These are phyloP conservation scores for Kryptopterus vitreolus DNA, from an alignment of 2,797 vertebrate genomes.

Conservation along the genomic window DNA sequence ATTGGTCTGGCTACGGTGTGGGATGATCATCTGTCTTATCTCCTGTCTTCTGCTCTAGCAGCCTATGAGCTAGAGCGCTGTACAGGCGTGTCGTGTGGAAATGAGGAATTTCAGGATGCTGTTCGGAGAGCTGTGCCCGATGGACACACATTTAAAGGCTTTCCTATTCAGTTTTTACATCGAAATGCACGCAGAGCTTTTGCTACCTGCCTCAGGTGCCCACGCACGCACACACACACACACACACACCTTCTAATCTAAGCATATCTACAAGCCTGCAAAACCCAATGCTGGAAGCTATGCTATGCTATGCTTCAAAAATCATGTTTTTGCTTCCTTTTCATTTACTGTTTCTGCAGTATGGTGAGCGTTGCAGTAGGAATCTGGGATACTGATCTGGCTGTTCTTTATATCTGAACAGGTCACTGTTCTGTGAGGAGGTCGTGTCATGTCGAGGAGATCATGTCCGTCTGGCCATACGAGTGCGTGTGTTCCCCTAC, in stretches of 20 bases:
- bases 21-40: conserved; percentile 95
- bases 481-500: conserved; percentile 88
- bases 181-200: conserved; percentile 90
- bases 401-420: conserved; percentile 56
- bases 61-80: conserved; percentile 93
- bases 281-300: not conserved
- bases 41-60: conserved; percentile 89
- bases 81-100: conserved; percentile 86
- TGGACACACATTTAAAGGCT: conserved; percentile 97
- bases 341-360: not conserved
- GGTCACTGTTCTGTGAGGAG: conserved; percentile 94
- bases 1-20: conserved; percentile 86
- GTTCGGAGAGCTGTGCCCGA: conserved; percentile 90
- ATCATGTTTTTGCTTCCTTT: not conserved
- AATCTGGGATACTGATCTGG: not conserved
- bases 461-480: conserved; percentile 90
- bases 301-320: not conserved
- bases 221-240: too few relatives aligned
- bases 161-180: conserved; percentile 94
- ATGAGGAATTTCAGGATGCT: conserved; percentile 96
- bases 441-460: conserved; percentile 93
- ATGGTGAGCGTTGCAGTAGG: not conserved
- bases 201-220: conserved; percentile 87
- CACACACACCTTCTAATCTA: not conserved
- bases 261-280: not conserved